A percentile compares a stretch with the other conserved stretches of the same genome.
These are phyloP conservation scores for Pilophorus perplexus DNA, from an alignment of 2,888 invertebrate genomes.

Conservation along the genomic window DNA sequence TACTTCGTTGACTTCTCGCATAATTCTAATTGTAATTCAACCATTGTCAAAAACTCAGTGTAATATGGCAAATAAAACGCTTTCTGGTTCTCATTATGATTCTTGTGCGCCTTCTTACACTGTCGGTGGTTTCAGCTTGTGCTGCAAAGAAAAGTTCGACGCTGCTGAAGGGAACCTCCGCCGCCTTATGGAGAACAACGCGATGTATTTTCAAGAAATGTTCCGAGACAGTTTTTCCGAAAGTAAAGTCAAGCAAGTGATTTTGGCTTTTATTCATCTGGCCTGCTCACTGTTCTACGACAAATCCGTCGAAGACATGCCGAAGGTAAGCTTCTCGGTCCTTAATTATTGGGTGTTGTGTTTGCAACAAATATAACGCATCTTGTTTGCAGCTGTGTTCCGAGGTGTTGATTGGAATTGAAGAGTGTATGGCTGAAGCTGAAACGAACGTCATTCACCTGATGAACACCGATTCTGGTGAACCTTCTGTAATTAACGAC, in stretches of 20 bases:
- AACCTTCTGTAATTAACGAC: constrained; percentile 61
- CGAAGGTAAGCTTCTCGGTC: neutral
- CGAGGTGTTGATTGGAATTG: constrained; percentile 68
- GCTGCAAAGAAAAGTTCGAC: constrained; percentile 79
- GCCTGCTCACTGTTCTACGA: constrained; percentile 64
- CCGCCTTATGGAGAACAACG: constrained; percentile 63
- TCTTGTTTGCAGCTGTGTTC: constrained; percentile 57
- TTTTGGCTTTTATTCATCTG: constrained; percentile 58
- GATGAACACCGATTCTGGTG: constrained; percentile 56
- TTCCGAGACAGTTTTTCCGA: constrained; percentile 49
- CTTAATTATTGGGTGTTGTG: too few relatives aligned
- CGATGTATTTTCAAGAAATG: constrained; percentile 50
- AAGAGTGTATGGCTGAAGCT: constrained; percentile 64
- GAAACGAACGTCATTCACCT: constrained; percentile 49
- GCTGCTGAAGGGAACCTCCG: constrained; percentile 84
- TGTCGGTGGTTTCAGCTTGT: constrained; percentile 53
- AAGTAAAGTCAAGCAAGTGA: constrained; percentile 47
- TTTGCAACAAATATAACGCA: too few relatives aligned
- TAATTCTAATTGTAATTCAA: too few relatives aligned
- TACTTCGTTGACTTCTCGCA: too few relatives aligned
- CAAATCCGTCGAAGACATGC: constrained; percentile 51
- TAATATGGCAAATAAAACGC: neutral
- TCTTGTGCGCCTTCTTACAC: too few relatives aligned
- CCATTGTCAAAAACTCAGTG: too few relatives aligned
- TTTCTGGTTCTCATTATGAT: neutral